These are phyloP conservation scores for Thymallus thymallus DNA, from an alignment of 2,113 vertebrate species.

Conservation along the genomic window DNA sequence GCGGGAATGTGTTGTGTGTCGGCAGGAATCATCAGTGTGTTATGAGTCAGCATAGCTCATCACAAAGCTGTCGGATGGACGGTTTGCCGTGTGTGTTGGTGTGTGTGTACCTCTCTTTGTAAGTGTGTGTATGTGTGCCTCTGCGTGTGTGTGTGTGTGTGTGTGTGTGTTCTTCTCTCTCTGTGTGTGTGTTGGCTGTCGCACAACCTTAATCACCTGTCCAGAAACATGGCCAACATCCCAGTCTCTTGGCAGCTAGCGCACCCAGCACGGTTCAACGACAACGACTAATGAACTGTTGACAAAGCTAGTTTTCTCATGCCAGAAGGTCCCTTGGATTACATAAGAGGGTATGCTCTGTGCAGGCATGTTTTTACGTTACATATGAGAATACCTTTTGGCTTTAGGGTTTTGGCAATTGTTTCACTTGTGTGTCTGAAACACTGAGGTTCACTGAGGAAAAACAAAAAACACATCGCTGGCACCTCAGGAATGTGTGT, in stretches of 20 bases:
- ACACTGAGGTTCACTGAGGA: constrained; percentile 9
- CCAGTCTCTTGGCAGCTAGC: constrained; percentile 27
- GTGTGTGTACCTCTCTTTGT: no score
- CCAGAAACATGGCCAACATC: constrained; percentile 36
- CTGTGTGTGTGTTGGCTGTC: neutral
- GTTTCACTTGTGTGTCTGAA: constrained; percentile 1
- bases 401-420: neutral
- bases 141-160: neutral
- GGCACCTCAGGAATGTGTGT: constrained; percentile 33
- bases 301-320: constrained; percentile 25
- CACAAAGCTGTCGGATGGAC: no score
- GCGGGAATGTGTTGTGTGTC: constrained; percentile 26
- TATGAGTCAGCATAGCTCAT: neutral
- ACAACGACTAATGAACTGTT: constrained; percentile 42
- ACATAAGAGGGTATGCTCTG: no score
- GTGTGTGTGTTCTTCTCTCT: neutral
- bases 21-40: constrained; percentile 1
- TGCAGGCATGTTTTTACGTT: no score
- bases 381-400: no score
- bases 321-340: no score
- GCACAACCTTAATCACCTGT: constrained; percentile 38
- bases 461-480: constrained; percentile 15
- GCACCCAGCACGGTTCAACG: constrained; percentile 49
- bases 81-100: no score
- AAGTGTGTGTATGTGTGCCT: no score